phyloP scores from a whole-genome alignment of 2,797 vertebrate species.

The Pteronotus mesoamericanus region DNA sequence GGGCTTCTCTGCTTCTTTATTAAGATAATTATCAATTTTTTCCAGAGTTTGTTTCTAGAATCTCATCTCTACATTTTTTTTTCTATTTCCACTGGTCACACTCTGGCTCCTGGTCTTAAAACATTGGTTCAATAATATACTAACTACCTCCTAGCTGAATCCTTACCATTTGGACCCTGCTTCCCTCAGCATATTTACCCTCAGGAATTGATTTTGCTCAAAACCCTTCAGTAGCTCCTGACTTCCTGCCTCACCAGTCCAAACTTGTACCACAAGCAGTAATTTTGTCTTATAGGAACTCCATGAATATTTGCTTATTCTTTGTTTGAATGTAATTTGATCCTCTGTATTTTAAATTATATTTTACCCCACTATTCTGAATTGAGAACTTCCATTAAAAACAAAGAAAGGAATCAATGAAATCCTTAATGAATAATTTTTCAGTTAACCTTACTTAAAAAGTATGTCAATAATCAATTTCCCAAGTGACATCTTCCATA shows the following conservation, averaged over 20 bases:
- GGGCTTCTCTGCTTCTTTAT: not conserved
- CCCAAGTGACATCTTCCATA: not conserved
- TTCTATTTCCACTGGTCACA: not conserved
- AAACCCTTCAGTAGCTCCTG: not conserved
- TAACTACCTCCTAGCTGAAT: not conserved
- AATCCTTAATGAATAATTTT: not conserved
- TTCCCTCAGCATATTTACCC: not conserved
- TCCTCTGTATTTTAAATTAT: not conserved
- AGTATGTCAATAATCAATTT: not conserved
- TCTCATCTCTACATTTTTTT: not conserved
- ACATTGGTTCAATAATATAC: not conserved
- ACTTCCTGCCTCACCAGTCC: not conserved
- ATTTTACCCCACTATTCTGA: not conserved
- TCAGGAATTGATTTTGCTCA: not conserved
- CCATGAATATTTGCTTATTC: not conserved
- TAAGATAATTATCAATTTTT: not conserved
- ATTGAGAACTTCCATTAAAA: not conserved
- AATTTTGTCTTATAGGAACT: not conserved
- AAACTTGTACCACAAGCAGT: not conserved
- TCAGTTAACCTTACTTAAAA: not conserved
- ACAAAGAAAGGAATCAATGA: not conserved
- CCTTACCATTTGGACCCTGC: not conserved
- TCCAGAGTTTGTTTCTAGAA: not conserved
- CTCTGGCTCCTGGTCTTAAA: not conserved
- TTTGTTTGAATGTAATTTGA: constrained; percentile 7